Percentiles rank a stretch among this genome's conserved stretches.
Conservation (phyloP, 2,797 vertebrate genomes). For the Crocodylus rhombifer region DNA sequence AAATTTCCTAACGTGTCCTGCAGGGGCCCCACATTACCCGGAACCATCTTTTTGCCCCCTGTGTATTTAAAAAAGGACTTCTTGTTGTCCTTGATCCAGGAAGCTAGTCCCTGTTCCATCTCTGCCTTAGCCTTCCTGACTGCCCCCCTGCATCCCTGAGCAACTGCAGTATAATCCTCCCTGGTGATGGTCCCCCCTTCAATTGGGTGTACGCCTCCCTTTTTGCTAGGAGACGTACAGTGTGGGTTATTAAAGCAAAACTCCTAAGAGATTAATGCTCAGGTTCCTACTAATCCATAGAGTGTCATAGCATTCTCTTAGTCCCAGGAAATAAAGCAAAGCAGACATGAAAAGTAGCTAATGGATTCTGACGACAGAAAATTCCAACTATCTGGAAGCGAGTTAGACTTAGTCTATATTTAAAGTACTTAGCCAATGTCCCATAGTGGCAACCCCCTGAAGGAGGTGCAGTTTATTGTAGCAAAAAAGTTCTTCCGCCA, state of each 20-base stretch:
- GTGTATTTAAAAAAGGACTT: too few relatives aligned
- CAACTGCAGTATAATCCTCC: too few relatives aligned
- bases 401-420: neutral
- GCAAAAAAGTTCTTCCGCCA: neutral
- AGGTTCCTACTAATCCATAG: neutral
- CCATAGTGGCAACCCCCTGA: slow-evolving; percentile 19
- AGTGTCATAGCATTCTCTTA: neutral
- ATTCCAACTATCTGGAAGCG: neutral
- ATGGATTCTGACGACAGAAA: neutral
- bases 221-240: too few relatives aligned
- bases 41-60: too few relatives aligned
- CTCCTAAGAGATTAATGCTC: neutral
- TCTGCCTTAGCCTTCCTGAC: too few relatives aligned
- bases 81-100: too few relatives aligned
- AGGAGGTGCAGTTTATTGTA: neutral
- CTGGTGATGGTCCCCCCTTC: too few relatives aligned
- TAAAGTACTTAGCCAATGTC: neutral
- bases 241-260: neutral
- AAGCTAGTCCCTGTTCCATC: too few relatives aligned
- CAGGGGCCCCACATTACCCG: too few relatives aligned
- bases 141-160: too few relatives aligned
- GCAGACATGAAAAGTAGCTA: neutral
- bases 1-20: too few relatives aligned
- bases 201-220: too few relatives aligned
- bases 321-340: neutral